Evolutionary conservation across 1,140 invertebrate genomes (phyloP).

Genomic region (Copidosoma floridanum): DNA sequence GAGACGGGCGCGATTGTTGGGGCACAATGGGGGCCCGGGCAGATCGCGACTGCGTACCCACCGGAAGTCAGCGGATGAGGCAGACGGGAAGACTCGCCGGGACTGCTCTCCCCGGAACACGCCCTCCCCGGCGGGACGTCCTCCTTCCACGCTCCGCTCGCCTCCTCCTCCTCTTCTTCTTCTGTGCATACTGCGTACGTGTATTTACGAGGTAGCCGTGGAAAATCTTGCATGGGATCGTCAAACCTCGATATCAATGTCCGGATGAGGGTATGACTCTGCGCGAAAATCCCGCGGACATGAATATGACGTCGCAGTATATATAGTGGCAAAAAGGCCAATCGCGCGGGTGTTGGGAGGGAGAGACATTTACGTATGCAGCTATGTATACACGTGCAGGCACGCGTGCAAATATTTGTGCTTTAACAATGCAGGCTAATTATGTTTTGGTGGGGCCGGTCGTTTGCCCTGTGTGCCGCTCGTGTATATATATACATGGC

Average conservation of each 20-base stretch:
- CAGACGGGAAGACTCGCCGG: too few species aligned
- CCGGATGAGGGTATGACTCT: too few species aligned
- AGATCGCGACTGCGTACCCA: constrained; percentile 21
- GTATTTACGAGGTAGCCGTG: too few species aligned
- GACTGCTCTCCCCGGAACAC: constrained; percentile 57
- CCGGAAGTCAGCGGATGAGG: constrained; percentile 50
- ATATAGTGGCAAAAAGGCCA: too few species aligned
- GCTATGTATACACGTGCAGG: constrained; percentile 31
- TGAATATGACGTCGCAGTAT: too few species aligned
- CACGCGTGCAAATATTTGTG: constrained; percentile 56
- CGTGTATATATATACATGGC: too few species aligned
- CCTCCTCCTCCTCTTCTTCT: background rate
- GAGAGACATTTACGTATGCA: background rate
- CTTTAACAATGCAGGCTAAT: constrained; percentile 58
- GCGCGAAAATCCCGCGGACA: too few species aligned
- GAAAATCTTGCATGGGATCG: too few species aligned
- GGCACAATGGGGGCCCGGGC: constrained; percentile 38
- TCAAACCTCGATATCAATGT: too few species aligned
- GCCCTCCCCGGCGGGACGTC: constrained; percentile 53
- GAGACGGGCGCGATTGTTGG: constrained; percentile 57
- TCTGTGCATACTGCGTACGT: background rate
- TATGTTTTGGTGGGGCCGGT: constrained; percentile 52
- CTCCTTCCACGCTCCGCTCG: constrained; percentile 10
- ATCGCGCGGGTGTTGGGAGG: background rate
- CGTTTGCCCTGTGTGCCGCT: constrained; percentile 37